Percentiles rank a stretch among this genome's conserved stretches.
Evolutionary conservation across 2,888 invertebrate species (phyloP).

Genomic region (Platycnemis pennipes): DNA sequence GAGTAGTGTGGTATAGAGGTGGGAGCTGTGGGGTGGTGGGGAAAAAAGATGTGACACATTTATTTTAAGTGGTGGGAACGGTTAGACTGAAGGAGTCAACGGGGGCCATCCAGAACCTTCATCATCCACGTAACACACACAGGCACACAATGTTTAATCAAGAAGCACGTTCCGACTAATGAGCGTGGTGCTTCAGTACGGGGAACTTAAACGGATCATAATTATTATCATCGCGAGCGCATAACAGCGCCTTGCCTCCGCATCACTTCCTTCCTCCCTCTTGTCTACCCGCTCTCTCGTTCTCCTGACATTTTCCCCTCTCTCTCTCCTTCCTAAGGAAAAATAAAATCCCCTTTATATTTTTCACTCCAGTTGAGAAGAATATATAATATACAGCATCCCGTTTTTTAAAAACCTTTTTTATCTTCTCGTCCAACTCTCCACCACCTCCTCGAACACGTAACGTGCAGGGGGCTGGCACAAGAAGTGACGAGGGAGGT

Average conservation of each 20-base stretch:
- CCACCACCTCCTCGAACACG: not conserved
- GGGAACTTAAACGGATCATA: conserved; percentile 35
- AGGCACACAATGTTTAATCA: conserved; percentile 43
- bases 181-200: conserved; percentile 33
- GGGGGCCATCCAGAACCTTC: not conserved
- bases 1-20: not conserved
- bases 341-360: not conserved
- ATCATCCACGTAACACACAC: not conserved
- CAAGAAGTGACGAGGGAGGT: not conserved
- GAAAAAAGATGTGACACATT: conserved; percentile 9
- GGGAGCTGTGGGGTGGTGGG: not conserved
- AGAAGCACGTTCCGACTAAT: conserved; percentile 51
- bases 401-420: not conserved
- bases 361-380: not conserved
- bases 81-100: not conserved
- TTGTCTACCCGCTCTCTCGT: not conserved
- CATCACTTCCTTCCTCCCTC: not conserved
- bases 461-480: not conserved
- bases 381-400: not conserved
- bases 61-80: not conserved
- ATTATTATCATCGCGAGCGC: conserved; percentile 51
- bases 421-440: not conserved
- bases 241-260: not conserved
- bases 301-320: not conserved
- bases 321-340: not conserved